Percentiles rank a stretch among this genome's conserved stretches.
phyloP scores from a whole-genome alignment of 2,888 invertebrate genomes.

The Plagodis dolabraria region DNA sequence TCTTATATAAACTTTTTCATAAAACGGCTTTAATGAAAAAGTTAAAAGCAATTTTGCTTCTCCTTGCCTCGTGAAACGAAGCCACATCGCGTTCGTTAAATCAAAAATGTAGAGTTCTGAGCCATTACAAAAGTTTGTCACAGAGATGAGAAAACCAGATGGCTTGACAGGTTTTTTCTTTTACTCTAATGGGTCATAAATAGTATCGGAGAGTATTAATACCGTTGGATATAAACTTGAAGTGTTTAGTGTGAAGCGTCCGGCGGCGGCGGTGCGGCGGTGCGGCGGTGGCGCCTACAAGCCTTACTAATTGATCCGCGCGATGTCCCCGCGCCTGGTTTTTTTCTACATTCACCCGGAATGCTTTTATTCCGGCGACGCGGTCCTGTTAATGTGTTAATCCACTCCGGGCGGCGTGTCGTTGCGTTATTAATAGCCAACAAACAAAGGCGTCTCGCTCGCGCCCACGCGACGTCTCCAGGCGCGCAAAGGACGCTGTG shows the following conservation, averaged over 20 bases:
- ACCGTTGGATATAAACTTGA: constrained; percentile 33
- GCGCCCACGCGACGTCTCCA: constrained; percentile 24
- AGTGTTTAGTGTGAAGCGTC: constrained; percentile 31
- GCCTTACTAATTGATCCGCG: constrained; percentile 54
- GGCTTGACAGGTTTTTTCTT: constrained; percentile 38
- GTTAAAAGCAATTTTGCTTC: too few species aligned
- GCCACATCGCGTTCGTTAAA: too few species aligned
- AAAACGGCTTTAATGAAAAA: too few species aligned
- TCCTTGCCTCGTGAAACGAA: too few species aligned
- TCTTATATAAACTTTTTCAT: too few species aligned
- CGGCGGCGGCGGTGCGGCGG: neutral
- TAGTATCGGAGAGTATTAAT: constrained; percentile 35
- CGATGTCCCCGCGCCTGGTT: constrained; percentile 21
- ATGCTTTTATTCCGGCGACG: constrained; percentile 77
- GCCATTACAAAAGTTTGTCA: constrained; percentile 14
- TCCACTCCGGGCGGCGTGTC: constrained; percentile 76
- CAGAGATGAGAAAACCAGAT: constrained; percentile 29
- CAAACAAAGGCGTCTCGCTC: constrained; percentile 60
- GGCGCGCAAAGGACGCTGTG: constrained; percentile 35
- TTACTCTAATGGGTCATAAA: constrained; percentile 41
- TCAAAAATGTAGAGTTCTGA: constrained; percentile 10
- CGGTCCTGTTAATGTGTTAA: constrained; percentile 80
- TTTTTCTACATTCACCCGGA: constrained; percentile 63
- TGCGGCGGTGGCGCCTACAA: constrained; percentile 39
- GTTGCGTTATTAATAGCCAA: constrained; percentile 74